Evolutionary conservation across 2,797 vertebrate species (phyloP).

Genomic region (Chrysocyon brachyurus): DNA sequence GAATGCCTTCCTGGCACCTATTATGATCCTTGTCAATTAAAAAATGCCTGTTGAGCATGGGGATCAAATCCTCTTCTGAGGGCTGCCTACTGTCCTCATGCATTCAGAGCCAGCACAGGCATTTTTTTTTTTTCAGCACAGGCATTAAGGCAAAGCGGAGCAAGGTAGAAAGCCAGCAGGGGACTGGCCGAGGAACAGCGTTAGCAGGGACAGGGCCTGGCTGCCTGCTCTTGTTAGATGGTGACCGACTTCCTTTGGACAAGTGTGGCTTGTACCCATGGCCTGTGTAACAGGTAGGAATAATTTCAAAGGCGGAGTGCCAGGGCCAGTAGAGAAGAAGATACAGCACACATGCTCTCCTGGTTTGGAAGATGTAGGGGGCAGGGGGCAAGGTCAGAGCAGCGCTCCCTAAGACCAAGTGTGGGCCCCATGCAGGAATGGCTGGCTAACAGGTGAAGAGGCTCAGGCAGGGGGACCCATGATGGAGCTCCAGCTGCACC

Average conservation of each 20-base stretch:
- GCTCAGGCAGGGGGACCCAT: not conserved
- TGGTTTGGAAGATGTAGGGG: not conserved
- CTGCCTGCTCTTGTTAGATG: not conserved
- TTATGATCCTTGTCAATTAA: not conserved
- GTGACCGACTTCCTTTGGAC: not conserved
- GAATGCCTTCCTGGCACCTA: not conserved
- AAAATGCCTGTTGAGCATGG: not conserved
- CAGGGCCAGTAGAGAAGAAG: too few species aligned
- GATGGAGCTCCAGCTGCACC: not conserved
- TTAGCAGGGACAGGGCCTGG: not conserved
- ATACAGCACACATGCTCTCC: not conserved
- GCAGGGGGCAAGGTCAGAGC: not conserved
- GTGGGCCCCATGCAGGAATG: not conserved
- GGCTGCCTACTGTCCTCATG: not conserved
- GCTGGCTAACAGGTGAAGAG: not conserved
- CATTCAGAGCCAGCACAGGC: not conserved
- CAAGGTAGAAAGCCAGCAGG: not conserved
- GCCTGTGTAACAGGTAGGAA: not conserved
- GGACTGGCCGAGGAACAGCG: not conserved
- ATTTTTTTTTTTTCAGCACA: not conserved
- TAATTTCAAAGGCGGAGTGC: not conserved
- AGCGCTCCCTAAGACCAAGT: not conserved
- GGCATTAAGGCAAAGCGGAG: not conserved
- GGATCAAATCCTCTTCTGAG: slow-evolving; percentile 1
- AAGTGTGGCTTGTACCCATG: not conserved